Evolutionary conservation across 2,888 invertebrate genomes (phyloP).

Genomic region (Syrphus vitripennis): DNA sequence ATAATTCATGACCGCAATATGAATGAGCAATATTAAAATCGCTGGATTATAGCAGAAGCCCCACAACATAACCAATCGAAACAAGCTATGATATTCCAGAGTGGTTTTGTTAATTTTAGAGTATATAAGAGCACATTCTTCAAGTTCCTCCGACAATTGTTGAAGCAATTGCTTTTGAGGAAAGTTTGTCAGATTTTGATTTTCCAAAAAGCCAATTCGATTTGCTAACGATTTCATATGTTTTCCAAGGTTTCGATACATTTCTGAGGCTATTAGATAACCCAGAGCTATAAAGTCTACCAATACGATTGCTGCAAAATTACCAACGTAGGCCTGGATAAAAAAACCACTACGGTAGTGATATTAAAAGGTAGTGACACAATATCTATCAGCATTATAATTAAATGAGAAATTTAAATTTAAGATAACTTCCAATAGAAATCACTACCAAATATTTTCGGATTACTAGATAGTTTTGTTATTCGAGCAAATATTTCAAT

Average conservation of each 20-base stretch:
- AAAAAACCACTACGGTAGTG: too few relatives aligned
- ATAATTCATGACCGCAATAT: constrained; percentile 73
- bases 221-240: constrained; percentile 19
- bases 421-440: background rate
- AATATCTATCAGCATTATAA: background rate
- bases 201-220: background rate
- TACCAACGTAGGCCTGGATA: too few relatives aligned
- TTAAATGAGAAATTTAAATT: background rate
- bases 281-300: constrained; percentile 36
- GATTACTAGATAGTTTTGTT: background rate
- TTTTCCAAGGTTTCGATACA: constrained; percentile 43
- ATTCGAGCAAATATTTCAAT: constrained; percentile 23
- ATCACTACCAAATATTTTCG: constrained; percentile 18
- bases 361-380: too few relatives aligned
- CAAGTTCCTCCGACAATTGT: constrained; percentile 75
- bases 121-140: constrained; percentile 74
- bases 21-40: constrained; percentile 74
- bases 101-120: constrained; percentile 74
- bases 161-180: constrained; percentile 75
- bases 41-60: constrained; percentile 76
- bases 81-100: constrained; percentile 72
- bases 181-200: constrained; percentile 65
- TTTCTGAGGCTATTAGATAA: constrained; percentile 10
- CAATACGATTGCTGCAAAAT: constrained; percentile 11
- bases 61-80: constrained; percentile 76